A percentile compares a stretch with the other conserved stretches of the same genome.
Evolutionary conservation across 2,888 invertebrate genomes (phyloP).

Genomic region (Phlogophora meticulosa): DNA sequence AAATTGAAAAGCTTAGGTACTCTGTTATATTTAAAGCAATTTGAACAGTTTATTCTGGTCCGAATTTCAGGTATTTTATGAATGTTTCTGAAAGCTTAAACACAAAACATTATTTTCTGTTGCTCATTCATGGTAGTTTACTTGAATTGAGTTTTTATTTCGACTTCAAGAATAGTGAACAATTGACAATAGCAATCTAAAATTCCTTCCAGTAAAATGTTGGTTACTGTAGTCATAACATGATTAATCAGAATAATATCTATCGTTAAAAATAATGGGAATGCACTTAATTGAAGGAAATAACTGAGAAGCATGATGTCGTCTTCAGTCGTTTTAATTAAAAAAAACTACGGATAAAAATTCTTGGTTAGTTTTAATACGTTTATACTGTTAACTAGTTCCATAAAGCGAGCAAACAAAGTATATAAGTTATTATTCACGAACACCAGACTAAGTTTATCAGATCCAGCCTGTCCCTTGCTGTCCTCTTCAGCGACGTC

Average conservation of each 20-base stretch:
- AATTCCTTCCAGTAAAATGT: not conserved
- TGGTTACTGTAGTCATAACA: constrained; percentile 11
- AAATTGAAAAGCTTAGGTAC: constrained; percentile 29
- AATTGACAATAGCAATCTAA: not conserved
- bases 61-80: constrained; percentile 1
- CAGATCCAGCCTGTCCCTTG: too few relatives aligned
- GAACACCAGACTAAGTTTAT: not conserved
- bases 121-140: not conserved
- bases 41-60: not conserved
- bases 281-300: constrained; percentile 39
- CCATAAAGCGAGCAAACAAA: not conserved
- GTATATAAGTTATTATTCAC: not conserved
- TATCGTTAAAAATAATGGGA: constrained; percentile 23
- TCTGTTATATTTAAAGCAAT: constrained; percentile 9
- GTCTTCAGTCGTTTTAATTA: constrained; percentile 50
- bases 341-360: constrained; percentile 40
- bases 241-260: constrained; percentile 25
- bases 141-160: not conserved
- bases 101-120: not conserved
- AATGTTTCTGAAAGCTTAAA: not conserved
- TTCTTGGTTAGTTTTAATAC: constrained; percentile 14
- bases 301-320: constrained; percentile 19
- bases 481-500: too few relatives aligned
- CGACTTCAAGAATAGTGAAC: not conserved
- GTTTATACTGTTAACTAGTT: constrained; percentile 8